phyloP scores from a whole-genome alignment of 2,888 invertebrate genomes.

The Corbicula japonica region DNA sequence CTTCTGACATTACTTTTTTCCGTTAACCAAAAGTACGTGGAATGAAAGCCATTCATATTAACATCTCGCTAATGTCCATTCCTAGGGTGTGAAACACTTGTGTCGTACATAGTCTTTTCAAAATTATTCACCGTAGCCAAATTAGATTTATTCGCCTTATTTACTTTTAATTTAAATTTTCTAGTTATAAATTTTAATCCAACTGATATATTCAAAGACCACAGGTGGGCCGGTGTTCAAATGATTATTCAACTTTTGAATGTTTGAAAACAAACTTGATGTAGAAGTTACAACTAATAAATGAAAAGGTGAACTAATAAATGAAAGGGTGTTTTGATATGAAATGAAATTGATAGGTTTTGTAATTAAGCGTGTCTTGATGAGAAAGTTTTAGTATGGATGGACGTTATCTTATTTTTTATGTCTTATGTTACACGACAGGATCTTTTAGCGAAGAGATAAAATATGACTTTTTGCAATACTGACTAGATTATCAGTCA shows the following conservation, averaged over 20 bases:
- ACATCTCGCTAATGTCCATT: background rate
- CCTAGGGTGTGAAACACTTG: conserved; percentile 13
- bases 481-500: too few relatives aligned
- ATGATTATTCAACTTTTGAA: conserved; percentile 16
- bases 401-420: too few relatives aligned
- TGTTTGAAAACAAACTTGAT: too few relatives aligned
- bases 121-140: conserved; percentile 25
- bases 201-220: conserved; percentile 12
- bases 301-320: conserved; percentile 4
- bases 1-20: background rate
- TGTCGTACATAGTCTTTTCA: conserved; percentile 5
- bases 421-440: background rate
- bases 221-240: conserved; percentile 20
- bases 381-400: background rate
- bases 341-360: background rate
- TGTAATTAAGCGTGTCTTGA: background rate
- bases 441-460: background rate
- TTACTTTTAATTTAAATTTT: conserved; percentile 20
- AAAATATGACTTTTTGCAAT: too few relatives aligned
- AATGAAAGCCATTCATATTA: background rate
- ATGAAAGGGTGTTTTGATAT: background rate
- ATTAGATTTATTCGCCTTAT: conserved; percentile 38
- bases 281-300: too few relatives aligned
- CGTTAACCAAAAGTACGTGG: conserved; percentile 6
- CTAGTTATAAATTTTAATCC: conserved; percentile 18